These are phyloP conservation scores for Baronia brevicornis DNA, from an alignment of 2,888 invertebrate species.

Conservation along the genomic window DNA sequence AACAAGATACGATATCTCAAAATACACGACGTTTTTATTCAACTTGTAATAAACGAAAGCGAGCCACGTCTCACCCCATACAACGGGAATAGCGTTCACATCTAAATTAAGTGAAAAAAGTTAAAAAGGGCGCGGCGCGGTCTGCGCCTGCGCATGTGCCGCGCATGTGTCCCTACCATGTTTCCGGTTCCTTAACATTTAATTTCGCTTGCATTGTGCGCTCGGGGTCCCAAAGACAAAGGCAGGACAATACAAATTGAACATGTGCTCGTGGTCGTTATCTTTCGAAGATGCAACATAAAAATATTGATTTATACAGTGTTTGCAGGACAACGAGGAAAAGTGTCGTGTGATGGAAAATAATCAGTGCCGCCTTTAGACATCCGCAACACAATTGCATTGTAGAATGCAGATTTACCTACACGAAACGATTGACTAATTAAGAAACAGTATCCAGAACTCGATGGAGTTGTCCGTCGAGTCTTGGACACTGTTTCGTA, in stretches of 20 bases:
- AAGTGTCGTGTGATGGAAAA: too few relatives aligned
- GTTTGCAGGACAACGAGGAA: too few relatives aligned
- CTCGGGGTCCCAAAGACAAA: conserved; percentile 37
- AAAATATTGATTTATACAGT: too few relatives aligned
- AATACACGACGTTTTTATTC: conserved; percentile 18
- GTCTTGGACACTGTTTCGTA: too few relatives aligned
- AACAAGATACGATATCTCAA: conserved; percentile 5
- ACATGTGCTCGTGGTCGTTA: too few relatives aligned
- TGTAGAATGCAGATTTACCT: too few relatives aligned
- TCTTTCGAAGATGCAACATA: too few relatives aligned
- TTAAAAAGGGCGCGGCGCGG: conserved; percentile 51
- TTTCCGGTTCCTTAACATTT: conserved; percentile 57
- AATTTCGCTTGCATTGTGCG: conserved; percentile 54
- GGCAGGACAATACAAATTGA: conserved; percentile 17
- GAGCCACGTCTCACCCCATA: conserved; percentile 42
- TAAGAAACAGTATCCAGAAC: too few relatives aligned
- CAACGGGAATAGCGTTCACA: conserved; percentile 49
- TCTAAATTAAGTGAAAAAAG: conserved; percentile 45
- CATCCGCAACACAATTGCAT: too few relatives aligned
- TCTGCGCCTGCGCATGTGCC: conserved; percentile 59
- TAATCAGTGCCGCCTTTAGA: too few relatives aligned
- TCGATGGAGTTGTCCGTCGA: too few relatives aligned
- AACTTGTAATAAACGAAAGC: conserved; percentile 48
- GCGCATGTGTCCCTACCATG: conserved; percentile 51
- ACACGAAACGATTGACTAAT: too few relatives aligned